A percentile compares a stretch with the other conserved stretches of the same genome.
phyloP scores from a whole-genome alignment of 2,888 invertebrate genomes.

The Ormyrus labotus region DNA sequence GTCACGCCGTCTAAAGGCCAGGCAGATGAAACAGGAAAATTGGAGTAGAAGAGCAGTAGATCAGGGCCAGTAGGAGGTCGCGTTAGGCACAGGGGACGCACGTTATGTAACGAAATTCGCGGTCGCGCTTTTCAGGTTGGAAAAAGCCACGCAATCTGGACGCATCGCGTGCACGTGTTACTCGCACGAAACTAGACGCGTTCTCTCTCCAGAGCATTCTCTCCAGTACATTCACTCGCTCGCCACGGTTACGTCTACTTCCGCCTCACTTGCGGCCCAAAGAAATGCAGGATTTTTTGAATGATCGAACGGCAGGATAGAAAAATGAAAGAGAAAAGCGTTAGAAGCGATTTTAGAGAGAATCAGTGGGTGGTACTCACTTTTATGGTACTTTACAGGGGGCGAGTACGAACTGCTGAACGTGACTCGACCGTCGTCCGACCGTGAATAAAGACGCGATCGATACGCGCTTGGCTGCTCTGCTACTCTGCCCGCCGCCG shows the following conservation, averaged over 20 bases:
- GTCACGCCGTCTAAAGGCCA: not conserved
- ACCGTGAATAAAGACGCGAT: conserved; percentile 62
- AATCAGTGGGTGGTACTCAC: conserved; percentile 57
- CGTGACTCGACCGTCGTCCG: conserved; percentile 61
- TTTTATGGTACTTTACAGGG: conserved; percentile 58
- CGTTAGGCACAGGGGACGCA: not conserved
- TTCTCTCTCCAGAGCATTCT: too few species aligned
- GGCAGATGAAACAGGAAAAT: not conserved
- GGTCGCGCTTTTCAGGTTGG: too few species aligned
- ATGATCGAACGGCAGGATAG: not conserved
- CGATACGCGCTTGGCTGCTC: conserved; percentile 29
- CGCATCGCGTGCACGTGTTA: too few species aligned
- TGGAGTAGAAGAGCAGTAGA: conserved; percentile 26
- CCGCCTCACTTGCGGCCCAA: too few species aligned
- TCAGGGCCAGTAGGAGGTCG: conserved; percentile 19
- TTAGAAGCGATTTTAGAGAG: not conserved
- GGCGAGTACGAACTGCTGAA: conserved; percentile 58
- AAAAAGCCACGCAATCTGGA: too few species aligned
- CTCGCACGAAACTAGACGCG: too few species aligned
- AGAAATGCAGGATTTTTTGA: too few species aligned
- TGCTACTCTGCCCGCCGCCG: not conserved
- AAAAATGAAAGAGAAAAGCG: not conserved
- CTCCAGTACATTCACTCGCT: too few species aligned
- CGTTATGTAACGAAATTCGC: not conserved
- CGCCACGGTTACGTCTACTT: too few species aligned